phyloP scores from a whole-genome alignment of 2,797 vertebrate species.

The Halcyon badia region DNA sequence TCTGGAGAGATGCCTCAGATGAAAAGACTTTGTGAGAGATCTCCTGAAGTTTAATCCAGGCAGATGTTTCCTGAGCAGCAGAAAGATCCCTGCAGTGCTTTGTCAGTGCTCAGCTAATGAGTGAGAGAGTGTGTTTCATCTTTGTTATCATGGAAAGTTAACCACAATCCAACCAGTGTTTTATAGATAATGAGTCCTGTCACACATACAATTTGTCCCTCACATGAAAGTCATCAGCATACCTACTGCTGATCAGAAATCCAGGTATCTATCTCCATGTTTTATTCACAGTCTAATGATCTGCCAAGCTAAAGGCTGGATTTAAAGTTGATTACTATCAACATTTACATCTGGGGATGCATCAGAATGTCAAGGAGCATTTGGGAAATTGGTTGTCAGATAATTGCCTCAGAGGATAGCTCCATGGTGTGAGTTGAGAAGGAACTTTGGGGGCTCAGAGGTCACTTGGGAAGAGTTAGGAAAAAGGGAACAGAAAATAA shows the following conservation, averaged over 20 bases:
- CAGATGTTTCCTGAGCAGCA: conserved; percentile 39
- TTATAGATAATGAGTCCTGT: conserved; percentile 72
- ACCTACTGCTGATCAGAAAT: conserved; percentile 43
- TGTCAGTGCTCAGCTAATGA: conserved; percentile 73
- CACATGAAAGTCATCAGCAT: conserved; percentile 60
- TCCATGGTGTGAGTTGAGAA: background rate
- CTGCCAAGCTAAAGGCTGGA: background rate
- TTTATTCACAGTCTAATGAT: conserved; percentile 54
- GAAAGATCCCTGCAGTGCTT: conserved; percentile 52
- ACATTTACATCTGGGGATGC: conserved; percentile 33
- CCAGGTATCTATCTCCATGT: conserved; percentile 27
- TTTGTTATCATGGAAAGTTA: conserved; percentile 67
- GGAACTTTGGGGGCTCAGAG: background rate
- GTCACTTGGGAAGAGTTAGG: background rate
- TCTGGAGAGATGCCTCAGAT: background rate
- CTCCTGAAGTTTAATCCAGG: conserved; percentile 29
- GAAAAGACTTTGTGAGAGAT: background rate
- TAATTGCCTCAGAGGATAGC: background rate
- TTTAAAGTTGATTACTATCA: conserved; percentile 46
- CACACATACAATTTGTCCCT: conserved; percentile 41
- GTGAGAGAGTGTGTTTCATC: conserved; percentile 60
- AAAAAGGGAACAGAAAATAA: background rate
- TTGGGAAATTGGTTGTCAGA: background rate
- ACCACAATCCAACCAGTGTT: conserved; percentile 54
- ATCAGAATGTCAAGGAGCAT: background rate